Conservation (phyloP, 1,140 invertebrate genomes). For the Aphidius gifuensis region DNA sequence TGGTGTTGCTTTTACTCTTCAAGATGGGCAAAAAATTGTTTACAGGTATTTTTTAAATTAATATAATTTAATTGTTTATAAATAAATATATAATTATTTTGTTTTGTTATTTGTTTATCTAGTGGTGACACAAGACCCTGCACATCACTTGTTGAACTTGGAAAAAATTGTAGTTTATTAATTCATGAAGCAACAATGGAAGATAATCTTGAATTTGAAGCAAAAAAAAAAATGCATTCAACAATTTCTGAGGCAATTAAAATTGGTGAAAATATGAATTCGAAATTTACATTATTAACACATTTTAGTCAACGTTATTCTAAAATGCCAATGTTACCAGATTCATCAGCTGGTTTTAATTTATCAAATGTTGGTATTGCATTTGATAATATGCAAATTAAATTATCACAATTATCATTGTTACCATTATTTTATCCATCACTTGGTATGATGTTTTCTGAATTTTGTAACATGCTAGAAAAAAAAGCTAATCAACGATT, state of each 20-base stretch:
- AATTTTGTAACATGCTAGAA: slow-evolving; percentile 75
- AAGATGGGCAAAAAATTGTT: slow-evolving; percentile 74
- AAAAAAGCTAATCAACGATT: slow-evolving; percentile 62
- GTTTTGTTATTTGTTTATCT: slow-evolving; percentile 18
- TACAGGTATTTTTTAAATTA: slow-evolving; percentile 61
- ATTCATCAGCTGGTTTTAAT: slow-evolving; percentile 50
- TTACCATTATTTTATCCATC: slow-evolving; percentile 75
- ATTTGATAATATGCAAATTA: slow-evolving; percentile 90
- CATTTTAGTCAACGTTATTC: slow-evolving; percentile 97
- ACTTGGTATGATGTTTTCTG: slow-evolving; percentile 77
- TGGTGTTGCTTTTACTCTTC: slow-evolving; percentile 68
- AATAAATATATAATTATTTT: too few relatives aligned
- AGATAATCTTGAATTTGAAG: slow-evolving; percentile 77
- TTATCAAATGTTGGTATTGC: slow-evolving; percentile 77
- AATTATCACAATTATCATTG: slow-evolving; percentile 64
- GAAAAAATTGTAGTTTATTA: slow-evolving; percentile 79
- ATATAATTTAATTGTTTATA: too few relatives aligned
- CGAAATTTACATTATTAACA: slow-evolving; percentile 83
- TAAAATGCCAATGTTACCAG: slow-evolving; percentile 69
- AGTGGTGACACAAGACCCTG: slow-evolving; percentile 93
- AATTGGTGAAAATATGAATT: slow-evolving; percentile 77
- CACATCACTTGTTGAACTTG: slow-evolving; percentile 70
- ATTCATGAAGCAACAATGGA: slow-evolving; percentile 99
- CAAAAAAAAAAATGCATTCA: slow-evolving; percentile 80
- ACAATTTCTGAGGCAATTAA: slow-evolving; percentile 86